Conservation (phyloP, 2,888 invertebrate genomes). For the Elysia crispata region DNA sequence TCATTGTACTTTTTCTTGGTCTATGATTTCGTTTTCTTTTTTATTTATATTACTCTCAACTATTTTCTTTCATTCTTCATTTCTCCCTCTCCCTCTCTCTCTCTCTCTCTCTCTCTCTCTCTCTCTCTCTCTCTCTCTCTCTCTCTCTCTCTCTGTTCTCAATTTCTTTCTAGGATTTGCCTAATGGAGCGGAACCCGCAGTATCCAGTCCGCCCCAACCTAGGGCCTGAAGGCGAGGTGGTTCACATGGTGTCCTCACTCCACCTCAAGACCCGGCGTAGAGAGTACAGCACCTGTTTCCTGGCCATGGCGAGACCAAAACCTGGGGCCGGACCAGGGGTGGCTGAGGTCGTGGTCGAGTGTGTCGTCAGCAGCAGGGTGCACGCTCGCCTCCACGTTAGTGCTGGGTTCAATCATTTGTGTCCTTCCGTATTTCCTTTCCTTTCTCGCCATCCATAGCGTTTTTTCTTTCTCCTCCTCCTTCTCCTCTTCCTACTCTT, state of each 20-base stretch:
- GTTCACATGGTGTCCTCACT: slow-evolving; percentile 28
- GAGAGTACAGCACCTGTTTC: slow-evolving; percentile 44
- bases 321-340: not conserved
- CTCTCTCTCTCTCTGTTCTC: not conserved
- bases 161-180: slow-evolving; percentile 41
- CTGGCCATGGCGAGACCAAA: slow-evolving; percentile 28
- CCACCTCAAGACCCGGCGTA: slow-evolving; percentile 42
- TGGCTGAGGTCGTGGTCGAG: slow-evolving; percentile 53
- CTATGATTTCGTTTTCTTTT: too few relatives aligned
- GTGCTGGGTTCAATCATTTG: not conserved
- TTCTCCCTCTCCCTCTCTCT: too few relatives aligned
- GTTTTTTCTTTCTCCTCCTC: too few relatives aligned
- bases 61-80: too few relatives aligned
- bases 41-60: too few relatives aligned
- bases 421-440: not conserved
- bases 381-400: slow-evolving; percentile 49
- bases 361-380: slow-evolving; percentile 50
- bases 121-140: not conserved
- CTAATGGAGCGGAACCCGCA: slow-evolving; percentile 38
- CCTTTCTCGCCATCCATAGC: not conserved
- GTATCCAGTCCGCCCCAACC: not conserved
- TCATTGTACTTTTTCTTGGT: too few relatives aligned
- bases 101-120: too few relatives aligned
- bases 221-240: slow-evolving; percentile 16
- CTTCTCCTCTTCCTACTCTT: not conserved